Evolutionary conservation across 2,888 invertebrate species (phyloP).

Genomic region (Leptarthrus brevirostris): DNA sequence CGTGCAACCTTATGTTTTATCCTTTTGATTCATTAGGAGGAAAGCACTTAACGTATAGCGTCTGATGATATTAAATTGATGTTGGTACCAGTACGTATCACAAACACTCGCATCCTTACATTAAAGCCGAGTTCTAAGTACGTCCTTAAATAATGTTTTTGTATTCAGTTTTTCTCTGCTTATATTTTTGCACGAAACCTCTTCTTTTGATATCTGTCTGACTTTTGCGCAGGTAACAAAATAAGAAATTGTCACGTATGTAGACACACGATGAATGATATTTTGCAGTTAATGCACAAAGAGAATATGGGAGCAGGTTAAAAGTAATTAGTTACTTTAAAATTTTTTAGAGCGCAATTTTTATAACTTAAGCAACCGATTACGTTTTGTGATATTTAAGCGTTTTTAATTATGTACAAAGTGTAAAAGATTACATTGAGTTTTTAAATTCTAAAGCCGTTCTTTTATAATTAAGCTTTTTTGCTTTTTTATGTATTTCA

Average conservation of each 20-base stretch:
- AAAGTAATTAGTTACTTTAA: neutral
- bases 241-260: conserved; percentile 39
- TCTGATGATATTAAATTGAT: conserved; percentile 13
- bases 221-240: conserved; percentile 25
- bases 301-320: neutral
- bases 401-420: too few species aligned
- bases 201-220: conserved; percentile 10
- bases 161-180: conserved; percentile 15
- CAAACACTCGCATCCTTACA: neutral
- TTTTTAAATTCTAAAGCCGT: too few species aligned
- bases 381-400: too few species aligned
- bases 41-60: conserved; percentile 27
- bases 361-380: too few species aligned
- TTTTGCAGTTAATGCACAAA: neutral
- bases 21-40: conserved; percentile 23
- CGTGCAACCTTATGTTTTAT: neutral
- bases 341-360: too few species aligned
- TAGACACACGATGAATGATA: neutral
- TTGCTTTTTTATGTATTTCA: too few species aligned
- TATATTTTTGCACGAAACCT: conserved; percentile 36
- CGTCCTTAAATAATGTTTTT: conserved; percentile 43
- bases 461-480: too few species aligned
- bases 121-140: conserved; percentile 35
- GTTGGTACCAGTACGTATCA: conserved; percentile 13
- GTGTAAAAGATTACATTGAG: too few species aligned